phyloP scores from a whole-genome alignment of 2,113 vertebrate genomes.

The Mixornis gularis region DNA sequence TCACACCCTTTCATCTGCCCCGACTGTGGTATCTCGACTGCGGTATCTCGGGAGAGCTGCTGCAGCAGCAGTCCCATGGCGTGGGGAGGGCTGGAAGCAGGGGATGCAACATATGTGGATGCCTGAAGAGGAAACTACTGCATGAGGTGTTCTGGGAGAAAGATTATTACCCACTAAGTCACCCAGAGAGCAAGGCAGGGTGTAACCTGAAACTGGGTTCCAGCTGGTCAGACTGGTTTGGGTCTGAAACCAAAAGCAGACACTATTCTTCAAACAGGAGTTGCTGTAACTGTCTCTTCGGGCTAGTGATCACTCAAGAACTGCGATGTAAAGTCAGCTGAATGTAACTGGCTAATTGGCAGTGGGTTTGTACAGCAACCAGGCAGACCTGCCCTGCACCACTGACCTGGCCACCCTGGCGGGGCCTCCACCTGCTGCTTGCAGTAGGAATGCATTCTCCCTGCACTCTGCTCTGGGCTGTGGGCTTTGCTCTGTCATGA shows the following conservation, averaged over 20 bases:
- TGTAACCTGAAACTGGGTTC: slow-evolving; percentile 53
- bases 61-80: background rate
- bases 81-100: background rate
- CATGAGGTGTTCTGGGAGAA: background rate
- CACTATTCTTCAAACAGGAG: background rate
- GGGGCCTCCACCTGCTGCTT: background rate
- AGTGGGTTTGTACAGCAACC: background rate
- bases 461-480: rapidly evolving
- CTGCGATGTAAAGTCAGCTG: background rate
- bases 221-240: slow-evolving; percentile 54
- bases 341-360: background rate
- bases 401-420: background rate
- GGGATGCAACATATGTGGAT: background rate
- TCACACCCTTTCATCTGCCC: background rate
- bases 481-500: background rate
- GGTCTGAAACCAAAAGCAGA: slow-evolving; percentile 39
- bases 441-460: rapidly evolving
- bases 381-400: background rate
- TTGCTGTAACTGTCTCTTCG: background rate
- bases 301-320: background rate
- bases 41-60: background rate
- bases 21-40: background rate
- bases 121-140: background rate
- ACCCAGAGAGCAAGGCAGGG: slow-evolving; percentile 26
- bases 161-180: slow-evolving; percentile 10